Percentiles rank a stretch among this genome's conserved stretches.
These are phyloP conservation scores for Sylvia atricapilla DNA, from an alignment of 2,113 vertebrate species.

Conservation along the genomic window DNA sequence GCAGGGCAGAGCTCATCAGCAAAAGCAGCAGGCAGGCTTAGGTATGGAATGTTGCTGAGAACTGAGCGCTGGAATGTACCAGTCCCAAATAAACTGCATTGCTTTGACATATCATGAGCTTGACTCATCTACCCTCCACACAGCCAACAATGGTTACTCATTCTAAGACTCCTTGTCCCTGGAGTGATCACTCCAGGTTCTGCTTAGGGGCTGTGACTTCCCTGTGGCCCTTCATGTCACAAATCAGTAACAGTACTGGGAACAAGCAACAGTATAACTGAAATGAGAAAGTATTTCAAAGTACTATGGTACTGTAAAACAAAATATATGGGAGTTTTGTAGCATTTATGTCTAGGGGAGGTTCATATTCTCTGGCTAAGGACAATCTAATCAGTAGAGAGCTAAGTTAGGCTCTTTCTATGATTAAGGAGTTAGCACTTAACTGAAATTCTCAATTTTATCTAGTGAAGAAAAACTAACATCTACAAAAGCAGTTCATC, in stretches of 20 bases:
- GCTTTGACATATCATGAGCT: background rate
- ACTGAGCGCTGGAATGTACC: rapidly evolving
- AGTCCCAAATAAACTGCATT: background rate
- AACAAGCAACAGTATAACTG: background rate
- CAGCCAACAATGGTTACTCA: rapidly evolving
- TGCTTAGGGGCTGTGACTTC: background rate
- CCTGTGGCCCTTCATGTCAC: background rate
- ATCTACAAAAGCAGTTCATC: background rate
- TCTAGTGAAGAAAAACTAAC: background rate
- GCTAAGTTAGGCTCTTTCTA: background rate
- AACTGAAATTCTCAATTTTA: background rate
- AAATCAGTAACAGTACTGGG: background rate
- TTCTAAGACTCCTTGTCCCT: background rate
- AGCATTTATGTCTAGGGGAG: background rate
- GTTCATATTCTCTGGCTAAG: background rate
- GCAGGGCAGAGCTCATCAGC: background rate
- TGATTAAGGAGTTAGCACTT: background rate
- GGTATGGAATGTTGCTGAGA: background rate
- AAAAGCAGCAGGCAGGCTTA: background rate
- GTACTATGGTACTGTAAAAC: background rate
- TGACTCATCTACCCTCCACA: background rate
- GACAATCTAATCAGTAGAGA: background rate
- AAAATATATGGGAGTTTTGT: background rate
- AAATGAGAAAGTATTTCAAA: background rate
- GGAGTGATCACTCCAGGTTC: background rate